A percentile compares a stretch with the other conserved stretches of the same genome.
Evolutionary conservation across 2,797 vertebrate species (phyloP).

Genomic region (Sandelia bainsii): DNA sequence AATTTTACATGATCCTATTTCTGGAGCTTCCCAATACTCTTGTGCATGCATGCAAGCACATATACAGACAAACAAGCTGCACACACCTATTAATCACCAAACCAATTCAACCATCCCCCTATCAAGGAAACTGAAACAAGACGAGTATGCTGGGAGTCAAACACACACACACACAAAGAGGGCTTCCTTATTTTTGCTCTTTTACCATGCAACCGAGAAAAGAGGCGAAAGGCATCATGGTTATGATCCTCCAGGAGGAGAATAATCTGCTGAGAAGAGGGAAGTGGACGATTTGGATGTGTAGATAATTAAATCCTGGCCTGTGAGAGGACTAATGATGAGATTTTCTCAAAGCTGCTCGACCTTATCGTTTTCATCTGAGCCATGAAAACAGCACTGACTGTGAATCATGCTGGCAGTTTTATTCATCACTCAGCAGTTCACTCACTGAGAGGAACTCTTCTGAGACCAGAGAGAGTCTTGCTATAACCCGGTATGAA

Average conservation of each 20-base stretch:
- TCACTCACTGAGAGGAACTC: constrained; percentile 55
- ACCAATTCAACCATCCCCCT: constrained; percentile 26
- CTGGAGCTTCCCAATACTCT: constrained; percentile 39
- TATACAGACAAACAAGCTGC: constrained; percentile 7
- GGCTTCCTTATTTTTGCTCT: constrained; percentile 52
- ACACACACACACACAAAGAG: constrained; percentile 12
- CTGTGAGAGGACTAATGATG: constrained; percentile 83
- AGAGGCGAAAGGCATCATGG: constrained; percentile 57
- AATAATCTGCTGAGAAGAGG: constrained; percentile 76
- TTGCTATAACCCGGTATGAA: constrained; percentile 56
- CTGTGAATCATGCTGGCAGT: constrained; percentile 59
- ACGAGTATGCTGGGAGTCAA: not conserved
- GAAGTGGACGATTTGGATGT: constrained; percentile 72
- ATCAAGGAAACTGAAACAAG: constrained; percentile 40
- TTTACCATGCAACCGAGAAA: constrained; percentile 54
- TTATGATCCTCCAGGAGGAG: constrained; percentile 76
- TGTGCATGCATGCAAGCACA: constrained; percentile 12
- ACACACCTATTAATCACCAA: constrained; percentile 49
- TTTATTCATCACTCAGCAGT: constrained; percentile 78
- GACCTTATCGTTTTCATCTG: constrained; percentile 75
- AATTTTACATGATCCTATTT: constrained; percentile 77
- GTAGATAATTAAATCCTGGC: constrained; percentile 81
- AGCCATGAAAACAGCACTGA: constrained; percentile 71
- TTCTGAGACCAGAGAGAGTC: constrained; percentile 52
- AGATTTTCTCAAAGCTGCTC: constrained; percentile 78